Evolutionary conservation across 30 jellyfish, hydroid and myxozoan genomes (phyloP), one percentile per base, ranked within the genome.

Genomic region (Pseudorhiza aurosa): DNA sequence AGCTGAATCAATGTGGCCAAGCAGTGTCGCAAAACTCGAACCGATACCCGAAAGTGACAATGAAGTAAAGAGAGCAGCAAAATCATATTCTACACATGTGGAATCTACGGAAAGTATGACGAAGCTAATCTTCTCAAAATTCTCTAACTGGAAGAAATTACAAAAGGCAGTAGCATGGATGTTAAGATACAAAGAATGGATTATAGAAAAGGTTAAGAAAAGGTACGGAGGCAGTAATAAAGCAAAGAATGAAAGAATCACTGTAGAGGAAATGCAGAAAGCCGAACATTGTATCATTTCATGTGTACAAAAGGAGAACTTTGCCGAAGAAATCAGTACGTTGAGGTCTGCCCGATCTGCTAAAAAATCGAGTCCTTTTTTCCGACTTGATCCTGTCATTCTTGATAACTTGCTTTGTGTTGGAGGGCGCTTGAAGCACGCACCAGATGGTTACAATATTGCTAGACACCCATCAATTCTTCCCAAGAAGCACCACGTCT

Each of bases 151-250:
- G 95, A 14, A n/a, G 10, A 26, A 59, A 44, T 25, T 83, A 21
- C 40, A 59, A 80, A 68, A 55, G 65, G 50, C 88, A 31, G 65
- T 71, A 36, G 88, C 95, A 11, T 83, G 95, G 88, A 31, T 83
- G 21, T 26, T 71, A 25, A 53, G 95, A 39, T 83, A 53, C 75
- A 83, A 83, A 83, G 24, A 46, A 12, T 68, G 82, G 74, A 45
- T 58, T 46, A 64, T 26, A 19, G 24, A 17, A 21, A 77, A 25
- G 83, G 60, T 79, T n/a, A n/a, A n/a, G n/a, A n/a, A n/a, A n/a
- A n/a, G n/a, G n/a, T n/a, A n/a, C n/a, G n/a, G n/a, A n/a, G n/a
- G n/a, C n/a, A n/a, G n/a, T n/a, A n/a, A n/a, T n/a, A n/a, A 45
- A 45, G 59, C 17, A 45, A 25, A 25, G 59, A 45, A 19, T 14